Base-by-base conservation (phyloP, 2,113 vertebrate species). In the Martes martes region DNA sequence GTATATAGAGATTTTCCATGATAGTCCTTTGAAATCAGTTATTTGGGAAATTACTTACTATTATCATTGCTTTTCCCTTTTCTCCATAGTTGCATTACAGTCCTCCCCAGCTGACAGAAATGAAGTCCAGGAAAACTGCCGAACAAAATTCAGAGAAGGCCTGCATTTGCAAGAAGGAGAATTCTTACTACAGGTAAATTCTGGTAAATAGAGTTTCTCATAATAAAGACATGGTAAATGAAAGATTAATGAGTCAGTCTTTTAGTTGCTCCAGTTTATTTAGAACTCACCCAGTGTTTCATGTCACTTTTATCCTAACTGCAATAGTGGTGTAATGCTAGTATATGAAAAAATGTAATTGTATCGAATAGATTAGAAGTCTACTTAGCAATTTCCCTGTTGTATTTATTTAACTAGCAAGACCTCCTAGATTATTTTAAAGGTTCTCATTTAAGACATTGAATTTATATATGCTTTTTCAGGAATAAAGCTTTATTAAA, bases 141-240 rank as follows among this genome's bases (percentile, higher is more conserved):
- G 95, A 97, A 76, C 79, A 67, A 98, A 98, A 42, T 55, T 65
- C 28, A 97, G 97, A 94, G 98, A 99, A 42, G 97, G 96, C 11
- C 95, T 99, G 93, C 96, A 97, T 45, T 97, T 98, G 45, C 92
- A 98, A 76, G 99, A 99, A 98, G 99, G 99, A 97, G 99, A 99
- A 89, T 98, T 99, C 57, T 96, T 99, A 71, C 89, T 99, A 84
- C 99, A 99, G 99, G 99, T 99, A 97, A 94, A 39, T 86, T 74
- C 69, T 45, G 47, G 57, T 81, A 78, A 88, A 78, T 31, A 23
- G 3, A 61, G 15, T 82, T 36, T 21, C 36, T 65, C 81, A n/a
- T 33, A 7, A 87, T 87, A 57, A 69, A 26, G 21, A 33, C 28
- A 73, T 52, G 55, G 2, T 52, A 91, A 65, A 73, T 63, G 26